phyloP scores from a whole-genome alignment of 2,113 vertebrate species.

The Hemibagrus wyckioides region DNA sequence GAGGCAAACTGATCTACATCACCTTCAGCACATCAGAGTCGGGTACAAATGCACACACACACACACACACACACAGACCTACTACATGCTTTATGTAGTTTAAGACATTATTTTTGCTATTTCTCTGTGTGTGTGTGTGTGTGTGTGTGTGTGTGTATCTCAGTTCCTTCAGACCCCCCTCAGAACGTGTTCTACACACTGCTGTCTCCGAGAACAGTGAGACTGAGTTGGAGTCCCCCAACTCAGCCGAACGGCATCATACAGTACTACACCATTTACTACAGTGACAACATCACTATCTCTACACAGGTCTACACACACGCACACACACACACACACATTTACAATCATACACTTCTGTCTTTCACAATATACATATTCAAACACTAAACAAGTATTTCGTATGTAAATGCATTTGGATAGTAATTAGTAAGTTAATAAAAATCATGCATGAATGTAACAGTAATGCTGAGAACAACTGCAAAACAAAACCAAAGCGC shows the following conservation, averaged over 20 bases:
- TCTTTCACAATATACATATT: not conserved
- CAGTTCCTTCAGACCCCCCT: slow-evolving; percentile 86
- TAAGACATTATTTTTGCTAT: not conserved
- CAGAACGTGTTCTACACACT: slow-evolving; percentile 81
- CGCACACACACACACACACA: not conserved
- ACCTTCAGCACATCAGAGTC: slow-evolving; percentile 82
- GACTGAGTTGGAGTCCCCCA: slow-evolving; percentile 83
- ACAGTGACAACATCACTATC: slow-evolving; percentile 41
- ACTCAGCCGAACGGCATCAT: slow-evolving; percentile 84
- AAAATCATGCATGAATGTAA: not conserved
- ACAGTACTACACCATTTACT: slow-evolving; percentile 43
- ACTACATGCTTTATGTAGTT: not conserved
- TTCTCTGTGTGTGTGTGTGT: not conserved
- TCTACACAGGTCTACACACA: slow-evolving; percentile 38
- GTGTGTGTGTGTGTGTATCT: not conserved
- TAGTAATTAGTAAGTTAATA: not conserved
- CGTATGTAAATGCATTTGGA: not conserved
- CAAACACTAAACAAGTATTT: not conserved
- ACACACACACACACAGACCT: slow-evolving; percentile 6
- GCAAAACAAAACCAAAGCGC: not conserved
- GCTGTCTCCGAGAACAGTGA: slow-evolving; percentile 79
- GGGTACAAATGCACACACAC: slow-evolving; percentile 72
- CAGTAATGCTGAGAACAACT: not conserved
- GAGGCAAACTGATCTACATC: slow-evolving; percentile 78
- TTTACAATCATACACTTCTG: not conserved